phyloP scores from a whole-genome alignment of 2,888 invertebrate genomes.

The Megastigmus dorsalis region DNA sequence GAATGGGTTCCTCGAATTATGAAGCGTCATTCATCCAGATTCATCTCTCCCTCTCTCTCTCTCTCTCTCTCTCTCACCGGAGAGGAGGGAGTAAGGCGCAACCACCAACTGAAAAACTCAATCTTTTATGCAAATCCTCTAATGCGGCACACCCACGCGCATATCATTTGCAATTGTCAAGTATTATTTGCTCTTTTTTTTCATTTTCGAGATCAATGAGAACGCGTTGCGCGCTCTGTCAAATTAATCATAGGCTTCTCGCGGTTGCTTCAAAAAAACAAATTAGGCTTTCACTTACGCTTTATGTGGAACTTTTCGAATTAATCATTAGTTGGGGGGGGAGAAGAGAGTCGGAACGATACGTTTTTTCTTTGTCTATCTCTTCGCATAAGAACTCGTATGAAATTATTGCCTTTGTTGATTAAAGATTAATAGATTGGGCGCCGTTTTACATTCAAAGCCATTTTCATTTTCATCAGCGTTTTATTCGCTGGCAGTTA shows the following conservation, averaged over 20 bases:
- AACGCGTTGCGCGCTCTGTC: too few relatives aligned
- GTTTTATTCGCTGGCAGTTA: too few relatives aligned
- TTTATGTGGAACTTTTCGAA: neutral
- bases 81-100: neutral
- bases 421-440: constrained; percentile 5
- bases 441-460: too few relatives aligned
- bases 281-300: neutral
- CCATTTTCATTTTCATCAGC: too few relatives aligned
- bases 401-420: neutral
- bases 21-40: constrained; percentile 30
- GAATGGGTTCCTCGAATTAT: constrained; percentile 34
- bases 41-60: too few relatives aligned
- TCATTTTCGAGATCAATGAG: too few relatives aligned
- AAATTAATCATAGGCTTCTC: constrained; percentile 13
- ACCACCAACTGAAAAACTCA: constrained; percentile 24
- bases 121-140: constrained; percentile 46
- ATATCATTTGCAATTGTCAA: neutral
- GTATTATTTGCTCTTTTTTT: too few relatives aligned
- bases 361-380: neutral
- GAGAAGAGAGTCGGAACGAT: too few relatives aligned
- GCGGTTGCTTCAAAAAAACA: neutral
- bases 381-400: neutral
- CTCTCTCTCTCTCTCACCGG: constrained; percentile 2
- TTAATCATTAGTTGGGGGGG: neutral
- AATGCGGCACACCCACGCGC: constrained; percentile 7